phyloP scores from a whole-genome alignment of 1,140 invertebrate genomes.

The Drosophila pallidifrons region DNA sequence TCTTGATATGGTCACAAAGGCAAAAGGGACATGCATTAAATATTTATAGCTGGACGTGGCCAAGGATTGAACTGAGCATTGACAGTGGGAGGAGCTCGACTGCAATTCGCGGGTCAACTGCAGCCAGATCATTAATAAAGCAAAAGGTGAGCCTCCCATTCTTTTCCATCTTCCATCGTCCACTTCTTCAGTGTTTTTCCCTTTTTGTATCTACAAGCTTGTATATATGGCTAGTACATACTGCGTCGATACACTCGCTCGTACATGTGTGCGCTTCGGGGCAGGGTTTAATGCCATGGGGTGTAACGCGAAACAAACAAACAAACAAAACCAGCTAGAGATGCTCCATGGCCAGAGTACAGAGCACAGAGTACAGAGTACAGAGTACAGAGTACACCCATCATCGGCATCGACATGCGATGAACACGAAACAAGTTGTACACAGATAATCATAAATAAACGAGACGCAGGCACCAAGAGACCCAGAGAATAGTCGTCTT shows the following conservation, averaged over 20 bases:
- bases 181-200: not conserved
- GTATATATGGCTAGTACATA: slow-evolving; percentile 26
- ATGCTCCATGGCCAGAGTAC: slow-evolving; percentile 58
- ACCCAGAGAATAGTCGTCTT: slow-evolving; percentile 15
- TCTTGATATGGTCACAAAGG: slow-evolving; percentile 11
- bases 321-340: slow-evolving; percentile 50
- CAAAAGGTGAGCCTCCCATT: slow-evolving; percentile 19
- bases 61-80: too few species aligned
- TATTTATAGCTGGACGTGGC: slow-evolving; percentile 29
- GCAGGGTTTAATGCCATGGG: slow-evolving; percentile 70
- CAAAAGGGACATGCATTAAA: slow-evolving; percentile 46
- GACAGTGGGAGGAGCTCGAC: slow-evolving; percentile 6
- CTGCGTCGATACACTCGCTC: not conserved
- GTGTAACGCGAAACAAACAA: slow-evolving; percentile 52
- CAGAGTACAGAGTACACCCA: slow-evolving; percentile 48
- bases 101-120: not conserved
- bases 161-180: not conserved
- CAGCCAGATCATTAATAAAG: slow-evolving; percentile 65
- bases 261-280: slow-evolving; percentile 66
- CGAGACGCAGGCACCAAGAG: slow-evolving; percentile 58
- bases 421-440: slow-evolving; percentile 82
- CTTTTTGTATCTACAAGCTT: slow-evolving; percentile 23
- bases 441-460: slow-evolving; percentile 83
- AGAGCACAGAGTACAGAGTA: not conserved
- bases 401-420: slow-evolving; percentile 76